phyloP scores from a whole-genome alignment of 1,140 invertebrate genomes.

The Rhagoletis zephyria region DNA sequence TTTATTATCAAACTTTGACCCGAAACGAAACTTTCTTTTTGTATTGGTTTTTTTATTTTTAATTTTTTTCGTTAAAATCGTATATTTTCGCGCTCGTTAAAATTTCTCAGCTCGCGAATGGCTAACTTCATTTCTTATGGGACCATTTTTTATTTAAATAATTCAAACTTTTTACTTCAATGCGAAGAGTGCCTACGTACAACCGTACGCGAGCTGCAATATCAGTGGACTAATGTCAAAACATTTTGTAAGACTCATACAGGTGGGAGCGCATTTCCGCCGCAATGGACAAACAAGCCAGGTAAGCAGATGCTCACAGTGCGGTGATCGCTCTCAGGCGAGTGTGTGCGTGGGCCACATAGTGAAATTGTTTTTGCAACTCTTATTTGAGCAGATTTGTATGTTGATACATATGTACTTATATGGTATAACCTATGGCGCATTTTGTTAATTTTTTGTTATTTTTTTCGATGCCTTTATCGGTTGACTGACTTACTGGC shows the following conservation, averaged over 20 bases:
- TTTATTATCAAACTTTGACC: slow-evolving; percentile 72
- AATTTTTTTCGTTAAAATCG: not conserved
- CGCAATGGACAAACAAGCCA: not conserved
- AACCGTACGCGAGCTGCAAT: slow-evolving; percentile 24
- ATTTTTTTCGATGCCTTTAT: not conserved
- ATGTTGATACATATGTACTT: too few species aligned
- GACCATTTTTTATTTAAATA: not conserved
- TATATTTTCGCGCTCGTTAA: too few species aligned
- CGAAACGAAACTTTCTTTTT: not conserved
- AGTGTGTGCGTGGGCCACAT: not conserved
- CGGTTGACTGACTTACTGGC: not conserved
- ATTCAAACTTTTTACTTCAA: not conserved
- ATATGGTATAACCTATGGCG: too few species aligned
- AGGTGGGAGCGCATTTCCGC: not conserved
- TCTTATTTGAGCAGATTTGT: not conserved
- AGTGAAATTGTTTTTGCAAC: not conserved
- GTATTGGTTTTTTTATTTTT: not conserved
- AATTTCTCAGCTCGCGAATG: too few species aligned
- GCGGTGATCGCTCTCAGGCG: not conserved
- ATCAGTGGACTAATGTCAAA: not conserved
- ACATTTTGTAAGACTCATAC: too few species aligned
- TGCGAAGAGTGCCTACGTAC: not conserved
- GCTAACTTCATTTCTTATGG: too few species aligned
- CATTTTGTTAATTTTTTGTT: not conserved
- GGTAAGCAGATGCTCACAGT: not conserved